phyloP scores from a whole-genome alignment of 2,797 vertebrate genomes.

The Pangasius djambal region DNA sequence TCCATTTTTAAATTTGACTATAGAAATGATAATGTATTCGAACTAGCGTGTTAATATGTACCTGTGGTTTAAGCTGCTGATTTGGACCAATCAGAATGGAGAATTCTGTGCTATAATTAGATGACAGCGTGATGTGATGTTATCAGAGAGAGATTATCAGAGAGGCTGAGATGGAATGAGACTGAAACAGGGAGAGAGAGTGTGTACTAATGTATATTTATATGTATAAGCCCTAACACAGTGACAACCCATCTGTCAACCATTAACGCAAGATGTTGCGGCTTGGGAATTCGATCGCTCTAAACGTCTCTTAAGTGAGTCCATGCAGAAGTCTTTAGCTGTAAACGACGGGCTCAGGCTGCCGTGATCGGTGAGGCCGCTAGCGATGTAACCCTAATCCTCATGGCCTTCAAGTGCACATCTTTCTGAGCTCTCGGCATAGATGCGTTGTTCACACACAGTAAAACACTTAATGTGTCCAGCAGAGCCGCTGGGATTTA shows the following conservation, averaged over 20 bases:
- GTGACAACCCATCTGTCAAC: slow-evolving; percentile 10
- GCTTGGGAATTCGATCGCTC: not conserved
- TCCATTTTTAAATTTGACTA: not conserved
- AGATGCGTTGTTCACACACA: slow-evolving; percentile 53
- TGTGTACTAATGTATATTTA: slow-evolving; percentile 11
- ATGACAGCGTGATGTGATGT: not conserved
- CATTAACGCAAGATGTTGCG: not conserved
- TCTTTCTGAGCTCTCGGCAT: slow-evolving; percentile 24
- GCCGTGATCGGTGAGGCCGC: not conserved
- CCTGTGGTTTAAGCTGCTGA: not conserved
- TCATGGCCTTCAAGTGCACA: not conserved
- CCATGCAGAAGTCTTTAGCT: slow-evolving; percentile 28
- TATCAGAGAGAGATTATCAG: not conserved
- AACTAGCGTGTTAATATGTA: not conserved
- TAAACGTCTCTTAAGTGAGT: slow-evolving; percentile 20
- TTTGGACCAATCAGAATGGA: not conserved
- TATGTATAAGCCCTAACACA: not conserved
- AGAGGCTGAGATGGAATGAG: not conserved
- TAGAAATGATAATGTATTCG: not conserved
- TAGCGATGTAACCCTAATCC: slow-evolving; percentile 18
- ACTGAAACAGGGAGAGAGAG: slow-evolving; percentile 7
- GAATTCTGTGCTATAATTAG: not conserved
- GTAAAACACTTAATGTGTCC: slow-evolving; percentile 56
- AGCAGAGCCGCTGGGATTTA: slow-evolving; percentile 49
- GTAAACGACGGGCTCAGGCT: not conserved